Evolutionary conservation across 2,797 vertebrate species (phyloP).

Genomic region (Myoxocephalus aenaeus): DNA sequence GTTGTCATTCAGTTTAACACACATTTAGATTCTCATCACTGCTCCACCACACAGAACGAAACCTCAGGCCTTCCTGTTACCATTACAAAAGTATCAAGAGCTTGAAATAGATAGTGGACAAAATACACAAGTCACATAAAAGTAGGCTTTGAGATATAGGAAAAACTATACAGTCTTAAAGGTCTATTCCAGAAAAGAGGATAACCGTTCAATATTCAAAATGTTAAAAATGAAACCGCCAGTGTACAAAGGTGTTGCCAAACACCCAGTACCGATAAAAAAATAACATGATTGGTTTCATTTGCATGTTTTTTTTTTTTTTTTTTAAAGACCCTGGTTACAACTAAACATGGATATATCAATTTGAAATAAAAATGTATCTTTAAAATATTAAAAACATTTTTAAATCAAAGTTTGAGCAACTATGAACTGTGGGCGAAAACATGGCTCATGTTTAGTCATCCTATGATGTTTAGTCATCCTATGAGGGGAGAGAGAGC

Average conservation of each 20-base stretch:
- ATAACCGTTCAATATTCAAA: neutral
- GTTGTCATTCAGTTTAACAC: neutral
- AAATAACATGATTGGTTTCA: neutral
- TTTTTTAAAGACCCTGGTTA: neutral
- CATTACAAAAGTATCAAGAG: constrained; percentile 1
- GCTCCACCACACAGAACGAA: neutral
- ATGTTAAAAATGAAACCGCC: neutral
- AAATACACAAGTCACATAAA: neutral
- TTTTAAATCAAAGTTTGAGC: neutral
- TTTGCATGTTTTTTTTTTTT: neutral
- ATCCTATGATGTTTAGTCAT: constrained; percentile 54
- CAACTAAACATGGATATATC: neutral
- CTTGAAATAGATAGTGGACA: neutral
- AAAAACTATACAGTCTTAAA: neutral
- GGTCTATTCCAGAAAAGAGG: neutral
- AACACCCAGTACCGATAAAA: neutral
- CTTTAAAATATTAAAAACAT: neutral
- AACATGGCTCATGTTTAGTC: constrained; percentile 44
- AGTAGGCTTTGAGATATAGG: neutral
- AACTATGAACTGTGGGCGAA: neutral
- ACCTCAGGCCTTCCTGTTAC: constrained; percentile 30
- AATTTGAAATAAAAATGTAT: neutral
- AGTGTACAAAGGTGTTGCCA: neutral
- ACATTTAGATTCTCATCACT: neutral
- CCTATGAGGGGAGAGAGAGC: constrained; percentile 51